These are phyloP conservation scores for Octonoba sinensis DNA, from an alignment of 2,888 invertebrate species.

Conservation along the genomic window DNA sequence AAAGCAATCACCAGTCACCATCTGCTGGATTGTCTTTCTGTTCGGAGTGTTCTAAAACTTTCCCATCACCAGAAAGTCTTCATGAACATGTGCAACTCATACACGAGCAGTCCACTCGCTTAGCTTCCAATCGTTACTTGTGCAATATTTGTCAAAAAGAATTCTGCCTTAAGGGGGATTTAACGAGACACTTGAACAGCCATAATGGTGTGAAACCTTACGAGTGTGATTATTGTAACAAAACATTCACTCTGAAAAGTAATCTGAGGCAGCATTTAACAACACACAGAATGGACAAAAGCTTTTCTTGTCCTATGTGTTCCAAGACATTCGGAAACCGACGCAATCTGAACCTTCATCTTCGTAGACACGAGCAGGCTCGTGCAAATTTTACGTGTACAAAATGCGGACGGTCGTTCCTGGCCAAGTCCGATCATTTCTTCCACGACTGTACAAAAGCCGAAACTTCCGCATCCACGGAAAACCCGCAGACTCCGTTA, in stretches of 20 bases:
- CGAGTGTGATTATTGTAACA: constrained; percentile 61
- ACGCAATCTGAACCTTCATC: constrained; percentile 57
- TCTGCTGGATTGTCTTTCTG: constrained; percentile 59
- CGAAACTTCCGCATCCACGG: constrained; percentile 22
- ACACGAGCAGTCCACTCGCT: constrained; percentile 56
- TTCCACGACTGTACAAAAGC: constrained; percentile 51
- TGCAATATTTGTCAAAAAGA: constrained; percentile 62
- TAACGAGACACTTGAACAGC: constrained; percentile 63
- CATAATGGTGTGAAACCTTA: constrained; percentile 65
- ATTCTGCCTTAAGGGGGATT: constrained; percentile 59
- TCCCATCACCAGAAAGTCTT: constrained; percentile 53
- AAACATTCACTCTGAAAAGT: constrained; percentile 62
- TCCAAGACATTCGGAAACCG: constrained; percentile 61
- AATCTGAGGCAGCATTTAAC: constrained; percentile 62
- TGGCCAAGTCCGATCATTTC: constrained; percentile 62
- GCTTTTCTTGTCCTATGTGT: constrained; percentile 61
- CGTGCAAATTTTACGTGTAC: constrained; percentile 61
- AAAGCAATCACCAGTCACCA: constrained; percentile 44
- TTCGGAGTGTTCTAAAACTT: constrained; percentile 60
- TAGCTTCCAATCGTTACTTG: constrained; percentile 48
- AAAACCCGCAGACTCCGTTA: constrained; percentile 22
- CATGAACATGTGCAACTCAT: constrained; percentile 57
- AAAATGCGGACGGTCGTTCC: constrained; percentile 56
- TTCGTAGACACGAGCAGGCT: constrained; percentile 55
- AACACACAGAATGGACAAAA: constrained; percentile 48